Percentiles rank a stretch among this genome's conserved stretches.
These are phyloP conservation scores for Anser brachyrhynchus DNA, from an alignment of 2,113 vertebrate genomes.

Conservation along the genomic window DNA sequence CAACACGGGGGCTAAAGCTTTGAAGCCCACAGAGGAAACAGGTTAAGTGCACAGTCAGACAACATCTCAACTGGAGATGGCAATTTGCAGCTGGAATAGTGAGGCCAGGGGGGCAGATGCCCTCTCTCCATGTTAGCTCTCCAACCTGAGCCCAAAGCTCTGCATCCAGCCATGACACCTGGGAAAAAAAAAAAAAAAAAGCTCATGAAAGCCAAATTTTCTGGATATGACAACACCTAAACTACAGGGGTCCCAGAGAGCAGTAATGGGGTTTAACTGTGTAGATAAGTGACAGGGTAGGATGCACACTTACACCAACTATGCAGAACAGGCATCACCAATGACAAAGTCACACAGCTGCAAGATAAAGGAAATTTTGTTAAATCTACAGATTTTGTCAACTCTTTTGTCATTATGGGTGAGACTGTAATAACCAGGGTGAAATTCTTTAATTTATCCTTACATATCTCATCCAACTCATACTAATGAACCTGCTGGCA, in stretches of 20 bases:
- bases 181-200: neutral
- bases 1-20: neutral
- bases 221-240: neutral
- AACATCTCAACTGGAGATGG: neutral
- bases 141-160: neutral
- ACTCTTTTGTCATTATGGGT: neutral
- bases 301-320: neutral
- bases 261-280: neutral
- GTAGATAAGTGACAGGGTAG: neutral
- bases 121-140: neutral
- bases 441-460: neutral
- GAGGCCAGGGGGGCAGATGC: neutral
- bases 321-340: neutral
- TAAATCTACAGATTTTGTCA: neutral
- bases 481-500: neutral
- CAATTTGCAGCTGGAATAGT: neutral
- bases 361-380: neutral
- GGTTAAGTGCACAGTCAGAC: neutral
- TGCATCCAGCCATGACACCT: fast-evolving
- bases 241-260: neutral
- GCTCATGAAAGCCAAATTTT: neutral
- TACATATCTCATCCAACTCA: neutral
- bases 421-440: neutral
- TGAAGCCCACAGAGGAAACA: fast-evolving
- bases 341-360: neutral